phyloP scores from a whole-genome alignment of 1,140 invertebrate species.

The Panagrolaimus sp. region DNA sequence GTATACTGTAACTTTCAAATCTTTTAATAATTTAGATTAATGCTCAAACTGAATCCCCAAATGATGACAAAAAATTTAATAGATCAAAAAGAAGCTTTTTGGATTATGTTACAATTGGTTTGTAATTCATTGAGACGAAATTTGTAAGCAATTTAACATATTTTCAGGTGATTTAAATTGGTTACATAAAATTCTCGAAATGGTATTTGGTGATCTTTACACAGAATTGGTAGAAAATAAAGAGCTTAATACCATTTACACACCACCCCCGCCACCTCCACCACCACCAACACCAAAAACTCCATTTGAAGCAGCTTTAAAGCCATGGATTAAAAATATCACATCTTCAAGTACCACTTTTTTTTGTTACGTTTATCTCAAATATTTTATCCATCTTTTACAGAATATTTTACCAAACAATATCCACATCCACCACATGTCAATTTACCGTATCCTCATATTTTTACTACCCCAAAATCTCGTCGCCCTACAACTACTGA shows the following conservation, averaged over 20 bases:
- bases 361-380: background rate
- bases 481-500: background rate
- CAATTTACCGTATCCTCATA: constrained; percentile 14
- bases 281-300: background rate
- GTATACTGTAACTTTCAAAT: no score
- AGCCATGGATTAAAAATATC: constrained; percentile 13
- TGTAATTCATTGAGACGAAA: background rate
- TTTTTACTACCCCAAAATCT: background rate
- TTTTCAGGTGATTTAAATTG: constrained; percentile 14
- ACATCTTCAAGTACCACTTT: background rate
- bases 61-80: background rate
- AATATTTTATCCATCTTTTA: background rate
- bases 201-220: constrained; percentile 10
- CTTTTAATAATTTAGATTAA: no score
- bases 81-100: constrained; percentile 1
- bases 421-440: background rate
- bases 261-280: background rate
- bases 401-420: background rate
- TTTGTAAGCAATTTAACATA: background rate
- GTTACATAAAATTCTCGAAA: constrained; percentile 9
- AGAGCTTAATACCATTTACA: background rate
- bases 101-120: constrained; percentile 4
- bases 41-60: no score
- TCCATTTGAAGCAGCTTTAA: constrained; percentile 8
- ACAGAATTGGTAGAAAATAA: constrained; percentile 1